Evolutionary conservation across 2,797 vertebrate species (phyloP), one percentile per base, ranked within the genome.

Genomic region (Argentina silus): DNA sequence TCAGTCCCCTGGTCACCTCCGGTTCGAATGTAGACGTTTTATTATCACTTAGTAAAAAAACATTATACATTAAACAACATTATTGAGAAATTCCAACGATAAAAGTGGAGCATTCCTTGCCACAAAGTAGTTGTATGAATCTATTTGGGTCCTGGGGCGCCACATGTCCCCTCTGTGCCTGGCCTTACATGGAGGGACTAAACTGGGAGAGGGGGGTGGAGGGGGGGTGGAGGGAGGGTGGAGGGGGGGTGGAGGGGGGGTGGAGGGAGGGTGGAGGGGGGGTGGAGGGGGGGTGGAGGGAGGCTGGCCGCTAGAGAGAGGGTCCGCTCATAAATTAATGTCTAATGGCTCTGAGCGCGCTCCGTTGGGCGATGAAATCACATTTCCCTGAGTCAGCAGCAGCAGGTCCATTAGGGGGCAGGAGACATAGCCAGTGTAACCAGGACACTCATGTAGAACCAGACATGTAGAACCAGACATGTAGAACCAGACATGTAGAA

Each of bases 331-430:
- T 94, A 91, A 93, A 94, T 93, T 87, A 86, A 90, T 72, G 68
- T 69, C 78, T 23, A 69, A 70, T 68, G 85, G 62, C 82, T 81
- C 77, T 74, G 78, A 74, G 75, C 77, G 78, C 71, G 63, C 81
- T 76, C 75, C n/a, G 65, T 80, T 42, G 42, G 68, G 75, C 78
- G 74, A 69, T 87, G 87, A 85, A 84, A 90, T 93, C 87, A 90
- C 82, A 93, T 93, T 93, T 90, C 90, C 79, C 70, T 72, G 84
- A 92, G 79, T 93, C 91, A 86, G 89, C 92, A 88, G 73, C 60
- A 51, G 67, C 14, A 50, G 62, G 59, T 77, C 80, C 68, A 63
- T 67, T 51, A 67, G 59, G 68, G 61, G 67, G 53, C 51, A 23
- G n/a, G 65, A 67, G 57, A 73, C 23, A 15, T 66, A 67, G 21